phyloP scores from a whole-genome alignment of 1,140 invertebrate genomes.

The Belonocnema kinseyi region DNA sequence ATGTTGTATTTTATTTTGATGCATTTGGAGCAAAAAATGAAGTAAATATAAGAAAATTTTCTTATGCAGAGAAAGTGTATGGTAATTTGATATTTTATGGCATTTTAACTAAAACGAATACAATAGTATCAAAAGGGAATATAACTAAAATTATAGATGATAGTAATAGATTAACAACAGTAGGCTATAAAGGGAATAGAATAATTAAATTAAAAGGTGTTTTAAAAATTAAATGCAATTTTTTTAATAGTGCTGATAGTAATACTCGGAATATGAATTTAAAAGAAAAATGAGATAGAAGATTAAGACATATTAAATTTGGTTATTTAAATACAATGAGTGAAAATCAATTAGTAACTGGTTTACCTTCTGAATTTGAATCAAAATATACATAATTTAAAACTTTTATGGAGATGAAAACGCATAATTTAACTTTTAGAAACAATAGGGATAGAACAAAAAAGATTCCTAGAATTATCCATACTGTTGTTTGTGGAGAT shows the following conservation, averaged over 20 bases:
- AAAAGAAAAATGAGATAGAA: not conserved
- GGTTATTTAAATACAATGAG: conserved; percentile 17
- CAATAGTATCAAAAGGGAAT: conserved; percentile 31
- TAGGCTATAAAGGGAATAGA: not conserved
- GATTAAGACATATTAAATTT: conserved; percentile 59
- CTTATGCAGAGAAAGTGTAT: not conserved
- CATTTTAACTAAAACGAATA: not conserved
- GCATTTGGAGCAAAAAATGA: conserved; percentile 24
- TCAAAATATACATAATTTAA: conserved; percentile 21
- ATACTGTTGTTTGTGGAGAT: conserved; percentile 60
- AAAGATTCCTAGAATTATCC: conserved; percentile 51
- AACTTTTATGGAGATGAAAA: conserved; percentile 32
- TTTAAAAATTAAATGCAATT: not conserved
- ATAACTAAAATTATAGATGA: conserved; percentile 17
- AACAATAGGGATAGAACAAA: conserved; percentile 33
- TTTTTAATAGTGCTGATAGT: too few relatives aligned
- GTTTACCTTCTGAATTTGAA: conserved; percentile 16
- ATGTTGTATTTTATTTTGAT: too few relatives aligned
- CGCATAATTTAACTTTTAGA: conserved; percentile 28
- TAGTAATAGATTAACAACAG: conserved; percentile 1
- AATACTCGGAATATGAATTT: too few relatives aligned
- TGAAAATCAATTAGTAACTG: conserved; percentile 28
- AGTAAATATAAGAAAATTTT: conserved; percentile 28
- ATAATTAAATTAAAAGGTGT: not conserved
- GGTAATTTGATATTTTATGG: conserved; percentile 23